phyloP scores from a whole-genome alignment of 2,888 invertebrate species.

The Dorcus hopei region DNA sequence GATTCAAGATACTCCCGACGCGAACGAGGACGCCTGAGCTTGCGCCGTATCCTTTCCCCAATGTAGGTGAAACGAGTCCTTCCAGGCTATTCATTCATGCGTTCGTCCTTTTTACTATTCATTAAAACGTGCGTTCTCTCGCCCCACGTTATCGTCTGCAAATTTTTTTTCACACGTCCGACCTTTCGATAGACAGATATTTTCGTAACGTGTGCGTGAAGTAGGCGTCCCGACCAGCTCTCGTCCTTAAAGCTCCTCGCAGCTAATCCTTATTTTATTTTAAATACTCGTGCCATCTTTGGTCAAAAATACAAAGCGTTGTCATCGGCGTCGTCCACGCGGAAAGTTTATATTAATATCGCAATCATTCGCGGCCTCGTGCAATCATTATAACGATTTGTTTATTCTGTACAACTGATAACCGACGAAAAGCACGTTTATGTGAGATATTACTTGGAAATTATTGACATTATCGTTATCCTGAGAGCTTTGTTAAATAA shows the following conservation, averaged over 20 bases:
- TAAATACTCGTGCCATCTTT: conserved; percentile 15
- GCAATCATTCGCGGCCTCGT: too few species aligned
- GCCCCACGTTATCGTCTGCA: neutral
- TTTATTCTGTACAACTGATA: too few species aligned
- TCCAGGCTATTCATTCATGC: conserved; percentile 20
- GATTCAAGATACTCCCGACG: conserved; percentile 18
- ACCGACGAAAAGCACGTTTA: neutral
- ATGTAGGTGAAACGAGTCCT: conserved; percentile 27
- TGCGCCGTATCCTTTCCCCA: conserved; percentile 24
- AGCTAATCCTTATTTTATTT: conserved; percentile 1
- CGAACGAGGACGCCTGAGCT: conserved; percentile 17
- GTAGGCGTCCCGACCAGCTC: neutral
- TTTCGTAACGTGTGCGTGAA: neutral
- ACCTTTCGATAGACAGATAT: neutral
- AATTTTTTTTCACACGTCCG: too few species aligned
- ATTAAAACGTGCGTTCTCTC: conserved; percentile 12
- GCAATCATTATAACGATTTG: too few species aligned
- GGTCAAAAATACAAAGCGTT: conserved; percentile 3
- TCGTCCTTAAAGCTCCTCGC: too few species aligned
- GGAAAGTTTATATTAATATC: too few species aligned
- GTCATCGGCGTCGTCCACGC: neutral
- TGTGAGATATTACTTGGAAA: neutral
- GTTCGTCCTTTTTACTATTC: conserved; percentile 12
- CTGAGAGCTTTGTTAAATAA: too few species aligned
- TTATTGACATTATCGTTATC: too few species aligned